Base-by-base conservation (phyloP, 2,888 invertebrate genomes). In the Trichopria drosophilae region DNA sequence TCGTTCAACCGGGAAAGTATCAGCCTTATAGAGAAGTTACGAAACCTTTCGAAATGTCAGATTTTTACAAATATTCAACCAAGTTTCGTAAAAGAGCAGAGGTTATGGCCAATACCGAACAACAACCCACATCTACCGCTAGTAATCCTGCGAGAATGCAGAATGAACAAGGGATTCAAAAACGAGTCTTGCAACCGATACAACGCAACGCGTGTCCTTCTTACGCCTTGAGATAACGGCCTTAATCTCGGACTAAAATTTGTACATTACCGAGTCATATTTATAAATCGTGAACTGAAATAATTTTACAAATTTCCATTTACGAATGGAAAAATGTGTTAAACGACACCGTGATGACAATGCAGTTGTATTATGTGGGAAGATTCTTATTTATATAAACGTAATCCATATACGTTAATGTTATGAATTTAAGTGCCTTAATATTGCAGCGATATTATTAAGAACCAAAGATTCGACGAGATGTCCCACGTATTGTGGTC, bases 41-140 rank as follows among this genome's bases (percentile, higher is more conserved):
- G 0, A 97, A 97, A 73, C 96, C 96, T 3, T 97, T 95, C 78
- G 96, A 96, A 80, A 94, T 96, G 91, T 88, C 94, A 0, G 97
- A 97, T 76, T 96, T 94, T 76, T 97, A 95, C 75, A 97, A 96
- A 77, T 97, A 97, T 75, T 96, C 95, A 42, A 94, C 93, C 4
- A 93, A 94, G 73, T 93, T 89, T 73, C 83, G 94, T 55, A 86
- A 92, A 60, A 82, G 68, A 51, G 62, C 62, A n/a, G 73, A 69
- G 28, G 66, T 67, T 7, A 50, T 42, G 13, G 24, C 47, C 7
- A 22, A 46, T 6, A 54, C 44, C 16, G 53, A 24, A 13, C 44
- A 44, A 6, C 49, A 42, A 22, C 35, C 35, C 4, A 32, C 19
- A 15, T 9, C 50, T 31, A 23, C 44, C 9, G 43, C 45, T 20